Conservation (phyloP, 2,888 invertebrate genomes). For the Lithophane semibrunnea region DNA sequence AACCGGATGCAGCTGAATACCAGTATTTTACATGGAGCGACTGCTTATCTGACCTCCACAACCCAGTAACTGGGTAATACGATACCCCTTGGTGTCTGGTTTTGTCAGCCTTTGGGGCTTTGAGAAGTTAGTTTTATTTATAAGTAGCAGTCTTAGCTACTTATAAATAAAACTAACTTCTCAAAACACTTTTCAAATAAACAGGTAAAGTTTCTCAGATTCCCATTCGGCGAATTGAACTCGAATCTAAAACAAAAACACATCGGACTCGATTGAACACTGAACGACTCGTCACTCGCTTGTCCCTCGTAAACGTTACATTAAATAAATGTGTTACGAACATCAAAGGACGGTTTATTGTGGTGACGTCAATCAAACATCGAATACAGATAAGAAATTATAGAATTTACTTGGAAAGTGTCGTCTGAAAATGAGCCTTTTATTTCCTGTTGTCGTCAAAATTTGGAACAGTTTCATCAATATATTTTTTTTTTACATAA, state of each 20-base stretch:
- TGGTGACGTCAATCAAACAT: slow-evolving; percentile 40
- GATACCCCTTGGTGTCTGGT: no score
- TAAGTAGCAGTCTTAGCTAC: no score
- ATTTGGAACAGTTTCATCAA: neutral
- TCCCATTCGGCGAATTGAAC: slow-evolving; percentile 37
- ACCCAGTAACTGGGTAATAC: no score
- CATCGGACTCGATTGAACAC: slow-evolving; percentile 37
- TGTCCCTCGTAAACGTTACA: slow-evolving; percentile 31
- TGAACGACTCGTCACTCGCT: slow-evolving; percentile 21
- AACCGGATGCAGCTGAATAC: no score
- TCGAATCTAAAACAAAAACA: slow-evolving; percentile 37
- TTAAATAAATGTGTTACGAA: slow-evolving; percentile 48
- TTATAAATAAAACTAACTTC: slow-evolving; percentile 1
- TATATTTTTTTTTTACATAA: neutral
- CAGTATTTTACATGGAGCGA: no score
- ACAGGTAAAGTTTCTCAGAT: slow-evolving; percentile 26
- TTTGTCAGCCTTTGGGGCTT: no score
- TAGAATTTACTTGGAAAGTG: slow-evolving; percentile 9
- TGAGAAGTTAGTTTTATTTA: no score
- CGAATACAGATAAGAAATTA: slow-evolving; percentile 30
- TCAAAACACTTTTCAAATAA: slow-evolving; percentile 16
- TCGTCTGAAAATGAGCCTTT: slow-evolving; percentile 9
- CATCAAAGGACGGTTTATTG: slow-evolving; percentile 50
- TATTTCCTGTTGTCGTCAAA: neutral
- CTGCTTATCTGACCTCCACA: no score